A percentile compares a stretch with the other conserved stretches of the same genome.
Conservation (phyloP, 2,797 vertebrate species). For the Buphagus erythrorhynchus region DNA sequence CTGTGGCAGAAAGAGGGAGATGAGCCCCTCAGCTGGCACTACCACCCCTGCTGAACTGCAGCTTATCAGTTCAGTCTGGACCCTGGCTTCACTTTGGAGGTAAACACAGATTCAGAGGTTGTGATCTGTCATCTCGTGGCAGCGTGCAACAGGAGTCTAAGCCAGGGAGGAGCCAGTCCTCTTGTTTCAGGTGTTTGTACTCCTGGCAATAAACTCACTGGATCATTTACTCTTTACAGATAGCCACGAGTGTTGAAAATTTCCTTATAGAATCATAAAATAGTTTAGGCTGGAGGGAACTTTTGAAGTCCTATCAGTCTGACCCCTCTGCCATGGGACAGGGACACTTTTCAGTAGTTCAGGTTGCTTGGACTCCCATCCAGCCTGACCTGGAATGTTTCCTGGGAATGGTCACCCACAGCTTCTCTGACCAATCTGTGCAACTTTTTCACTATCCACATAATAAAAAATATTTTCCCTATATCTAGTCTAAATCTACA, state of each 20-base stretch:
- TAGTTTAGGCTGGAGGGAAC: neutral
- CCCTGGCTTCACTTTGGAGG: neutral
- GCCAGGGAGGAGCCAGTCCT: neutral
- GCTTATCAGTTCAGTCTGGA: neutral
- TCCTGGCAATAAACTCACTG: neutral
- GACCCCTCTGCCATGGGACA: accelerated
- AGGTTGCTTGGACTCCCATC: neutral
- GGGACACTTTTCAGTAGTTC: neutral
- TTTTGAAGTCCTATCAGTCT: neutral
- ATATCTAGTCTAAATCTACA: neutral
- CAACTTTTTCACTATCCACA: neutral
- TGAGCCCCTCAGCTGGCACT: neutral
- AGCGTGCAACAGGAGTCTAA: accelerated
- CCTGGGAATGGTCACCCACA: neutral
- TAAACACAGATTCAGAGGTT: neutral
- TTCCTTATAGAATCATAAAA: neutral
- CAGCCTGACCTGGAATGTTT: neutral
- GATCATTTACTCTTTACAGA: neutral
- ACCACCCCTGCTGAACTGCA: neutral
- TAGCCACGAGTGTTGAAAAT: neutral
- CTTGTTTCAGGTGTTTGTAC: neutral
- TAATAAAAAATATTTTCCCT: neutral
- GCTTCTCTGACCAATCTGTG: neutral
- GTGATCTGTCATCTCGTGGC: accelerated
- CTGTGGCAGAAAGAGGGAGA: neutral